A percentile compares a stretch with the other conserved stretches of the same genome.
Conservation (phyloP, 2,797 vertebrate species). For the Pantherophis alleghaniensis region DNA sequence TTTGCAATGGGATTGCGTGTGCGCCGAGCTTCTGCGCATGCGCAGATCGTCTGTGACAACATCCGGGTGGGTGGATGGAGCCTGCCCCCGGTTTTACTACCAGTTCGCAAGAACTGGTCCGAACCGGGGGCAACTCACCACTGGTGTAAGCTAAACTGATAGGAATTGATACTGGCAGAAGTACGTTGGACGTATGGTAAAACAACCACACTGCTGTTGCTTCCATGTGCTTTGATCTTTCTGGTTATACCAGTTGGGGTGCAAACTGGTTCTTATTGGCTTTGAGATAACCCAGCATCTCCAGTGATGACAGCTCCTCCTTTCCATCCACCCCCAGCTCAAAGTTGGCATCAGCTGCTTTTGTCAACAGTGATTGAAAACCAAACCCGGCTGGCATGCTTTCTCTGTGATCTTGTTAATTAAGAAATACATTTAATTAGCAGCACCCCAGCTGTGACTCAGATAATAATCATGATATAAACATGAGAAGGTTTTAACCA, state of each 20-base stretch:
- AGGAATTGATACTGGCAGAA: background rate
- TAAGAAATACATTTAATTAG: constrained; percentile 72
- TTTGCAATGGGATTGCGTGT: no score
- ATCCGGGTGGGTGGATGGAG: no score
- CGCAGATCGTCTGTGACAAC: no score
- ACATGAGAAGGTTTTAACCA: constrained; percentile 24
- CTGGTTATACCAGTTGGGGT: background rate
- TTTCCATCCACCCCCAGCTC: background rate
- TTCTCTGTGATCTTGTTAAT: constrained; percentile 67
- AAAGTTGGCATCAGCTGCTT: constrained; percentile 53
- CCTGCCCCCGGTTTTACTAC: no score
- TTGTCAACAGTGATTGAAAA: constrained; percentile 59
- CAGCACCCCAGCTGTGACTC: constrained; percentile 72
- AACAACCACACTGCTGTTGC: background rate
- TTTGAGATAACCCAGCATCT: background rate
- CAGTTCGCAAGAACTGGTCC: no score
- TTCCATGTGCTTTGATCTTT: background rate
- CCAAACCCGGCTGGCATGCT: constrained; percentile 54
- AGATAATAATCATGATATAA: constrained; percentile 61
- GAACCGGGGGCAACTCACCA: no score
- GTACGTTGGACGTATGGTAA: background rate
- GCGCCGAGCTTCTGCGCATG: no score
- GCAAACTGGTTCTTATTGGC: background rate
- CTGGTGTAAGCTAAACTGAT: background rate
- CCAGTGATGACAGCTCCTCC: background rate